Evolutionary conservation across 1,140 invertebrate genomes (phyloP), one percentile per base, ranked within the genome.

Genomic region (Zaprionus lachaisei): DNA sequence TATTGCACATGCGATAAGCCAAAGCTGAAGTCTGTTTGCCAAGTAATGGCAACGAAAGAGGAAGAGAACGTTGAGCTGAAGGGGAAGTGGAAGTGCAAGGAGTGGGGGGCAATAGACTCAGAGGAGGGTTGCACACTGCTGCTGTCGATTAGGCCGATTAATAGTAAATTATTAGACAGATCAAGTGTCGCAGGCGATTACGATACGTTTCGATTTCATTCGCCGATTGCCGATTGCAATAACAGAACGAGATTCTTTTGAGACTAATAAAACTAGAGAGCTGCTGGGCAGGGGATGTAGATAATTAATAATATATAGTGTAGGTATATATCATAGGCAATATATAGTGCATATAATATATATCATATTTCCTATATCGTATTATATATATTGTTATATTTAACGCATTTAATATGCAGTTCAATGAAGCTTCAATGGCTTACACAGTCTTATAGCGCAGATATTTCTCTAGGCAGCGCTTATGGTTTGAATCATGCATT

Each of bases 1-100:
- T 71, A 73, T 64, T 54, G 63, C 71, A 72, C 83, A 80, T 80
- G 73, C 74, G 81, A 87, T 89, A 87, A 87, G 77, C 63, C 49
- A 37, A 7, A 17, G n/a, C 20, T 65, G 71, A 72, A 71, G 69
- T 72, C 31, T 72, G 73, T 81, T 80, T 73, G 73, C 77, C 65
- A 74, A 68, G 14, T 37, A 81, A 56, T 62, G 49, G 34, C 65
- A 61, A 9, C 47, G 24, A 34, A 54, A 54, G 58, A 44, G 41
- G 14, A 14, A 15, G 37, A n/a, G 41, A 58, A 61, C 61, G 71
- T 69, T 62, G 66, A 68, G 54, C 34, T 66, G 51, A 71, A 44
- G 31, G 57, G 5, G 2, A 49, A 2, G 17, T 7, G 6, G 28
- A 28, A 9, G 28, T 7, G 28, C 6, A 7, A 2, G 7, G 6